Base-by-base conservation (phyloP, 2,797 vertebrate species). In the Sebastes vulpes region DNA sequence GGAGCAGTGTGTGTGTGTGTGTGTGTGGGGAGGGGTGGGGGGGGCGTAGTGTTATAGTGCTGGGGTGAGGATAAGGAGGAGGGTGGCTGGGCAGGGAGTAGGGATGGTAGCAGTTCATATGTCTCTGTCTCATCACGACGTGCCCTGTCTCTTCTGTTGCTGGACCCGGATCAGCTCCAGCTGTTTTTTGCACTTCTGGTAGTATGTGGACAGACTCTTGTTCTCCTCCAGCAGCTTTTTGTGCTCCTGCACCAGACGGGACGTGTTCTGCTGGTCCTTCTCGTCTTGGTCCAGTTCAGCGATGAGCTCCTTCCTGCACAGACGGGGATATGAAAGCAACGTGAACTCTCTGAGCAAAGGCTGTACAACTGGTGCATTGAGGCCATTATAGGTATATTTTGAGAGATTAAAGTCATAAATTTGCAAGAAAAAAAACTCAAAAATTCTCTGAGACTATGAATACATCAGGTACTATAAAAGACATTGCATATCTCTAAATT, bases 251-350 rank as follows among this genome's bases (percentile, higher is more conserved):
- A 99, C 98, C 92, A 99, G 96, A 81, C 99, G 98, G 77, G 98
- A 99, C 66, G 99, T 98, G 90, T 99, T 99, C 95, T 99, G 99
- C 97, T 99, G 99, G 96, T 99, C 98, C 96, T 99, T 99, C 96
- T 99, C 99, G 83, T 99, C 99, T 96, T 99, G 99, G 97, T 99
- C 99, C 95, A 99, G 97, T 95, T 99, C 99, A 79, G 98, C 98
- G 84, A 99, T 98, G 81, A 99, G 96, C 94, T 99, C 98, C 90
- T 98, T 98, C 91, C 99, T 99, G 72, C 16, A 73, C 10, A 79
- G 6, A 56, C 7, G 6, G n/a, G 9, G 32, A 38, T 3, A 53
- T 2, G 18, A 52, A 12, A 20, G 32, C 9, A 10, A n/a, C 1
- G 0, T 76, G 29, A 59, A 42, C 16, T 20, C 20, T 46, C 0